A percentile compares a stretch with the other conserved stretches of the same genome.
Evolutionary conservation across 2,888 invertebrate species (phyloP).

Genomic region (Rambutsinella grinnellia): DNA sequence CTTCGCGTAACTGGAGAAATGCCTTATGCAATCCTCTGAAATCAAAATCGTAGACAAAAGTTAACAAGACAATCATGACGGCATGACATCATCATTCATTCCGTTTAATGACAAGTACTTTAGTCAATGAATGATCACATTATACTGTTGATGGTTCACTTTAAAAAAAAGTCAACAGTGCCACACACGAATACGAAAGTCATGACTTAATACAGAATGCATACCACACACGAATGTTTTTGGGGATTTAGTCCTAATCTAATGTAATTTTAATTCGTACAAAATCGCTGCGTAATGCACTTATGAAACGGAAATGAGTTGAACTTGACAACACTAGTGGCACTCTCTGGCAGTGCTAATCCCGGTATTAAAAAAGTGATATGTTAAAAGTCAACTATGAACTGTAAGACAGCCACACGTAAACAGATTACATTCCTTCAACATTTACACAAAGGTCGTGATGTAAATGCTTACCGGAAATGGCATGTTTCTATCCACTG

Average conservation of each 20-base stretch:
- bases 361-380: background rate
- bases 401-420: background rate
- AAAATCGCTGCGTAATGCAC: too few relatives aligned
- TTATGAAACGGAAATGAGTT: background rate
- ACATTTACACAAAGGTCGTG: too few relatives aligned
- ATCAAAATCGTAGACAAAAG: background rate
- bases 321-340: background rate
- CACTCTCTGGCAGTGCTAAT: background rate
- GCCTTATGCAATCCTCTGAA: background rate
- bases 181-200: background rate
- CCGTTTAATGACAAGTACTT: background rate
- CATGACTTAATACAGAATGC: background rate
- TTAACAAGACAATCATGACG: background rate
- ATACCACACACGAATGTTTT: background rate
- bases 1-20: background rate
- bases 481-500: background rate
- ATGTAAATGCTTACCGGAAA: background rate
- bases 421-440: background rate
- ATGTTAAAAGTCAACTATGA: background rate
- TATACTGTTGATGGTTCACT: background rate
- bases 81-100: background rate
- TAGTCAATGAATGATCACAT: background rate
- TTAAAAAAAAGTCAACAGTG: background rate
- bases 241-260: background rate
- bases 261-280: too few relatives aligned